Evolutionary conservation across 2,113 vertebrate genomes (phyloP).

Genomic region (Trichomycterus rosablanca): DNA sequence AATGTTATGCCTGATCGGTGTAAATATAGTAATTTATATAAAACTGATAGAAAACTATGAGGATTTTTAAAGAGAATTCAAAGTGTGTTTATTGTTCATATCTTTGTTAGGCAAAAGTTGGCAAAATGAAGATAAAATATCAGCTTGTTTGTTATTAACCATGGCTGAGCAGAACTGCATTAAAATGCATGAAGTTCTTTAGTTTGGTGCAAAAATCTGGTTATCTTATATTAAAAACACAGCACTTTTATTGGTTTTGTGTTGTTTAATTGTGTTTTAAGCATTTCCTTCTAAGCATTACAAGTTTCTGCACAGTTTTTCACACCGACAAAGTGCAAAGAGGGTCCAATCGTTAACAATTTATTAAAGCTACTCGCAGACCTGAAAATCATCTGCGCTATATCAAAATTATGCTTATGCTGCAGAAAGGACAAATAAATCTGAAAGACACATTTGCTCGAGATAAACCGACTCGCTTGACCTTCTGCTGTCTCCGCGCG

Average conservation of each 20-base stretch:
- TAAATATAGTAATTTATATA: too few species aligned
- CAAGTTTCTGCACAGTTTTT: too few species aligned
- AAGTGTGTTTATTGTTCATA: neutral
- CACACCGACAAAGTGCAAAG: too few species aligned
- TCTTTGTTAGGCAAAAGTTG: neutral
- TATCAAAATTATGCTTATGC: conserved; percentile 9
- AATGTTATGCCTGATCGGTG: too few species aligned
- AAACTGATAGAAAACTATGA: too few species aligned
- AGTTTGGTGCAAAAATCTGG: neutral
- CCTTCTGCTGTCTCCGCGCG: conserved; percentile 79
- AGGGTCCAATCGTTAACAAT: neutral
- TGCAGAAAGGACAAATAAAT: conserved; percentile 12
- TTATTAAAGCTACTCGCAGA: neutral
- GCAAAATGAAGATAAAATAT: neutral
- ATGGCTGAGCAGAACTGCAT: neutral
- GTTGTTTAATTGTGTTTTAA: neutral
- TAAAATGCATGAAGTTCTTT: neutral
- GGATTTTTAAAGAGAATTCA: too few species aligned
- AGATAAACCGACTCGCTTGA: conserved; percentile 64
- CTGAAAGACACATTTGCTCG: conserved; percentile 44
- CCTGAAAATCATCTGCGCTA: conserved; percentile 1
- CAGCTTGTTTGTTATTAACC: neutral
- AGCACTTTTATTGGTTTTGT: neutral
- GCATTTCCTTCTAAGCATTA: neutral
- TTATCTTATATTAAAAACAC: neutral